Conservation (phyloP, 2,888 invertebrate genomes). For the Xanthorhoe designata region DNA sequence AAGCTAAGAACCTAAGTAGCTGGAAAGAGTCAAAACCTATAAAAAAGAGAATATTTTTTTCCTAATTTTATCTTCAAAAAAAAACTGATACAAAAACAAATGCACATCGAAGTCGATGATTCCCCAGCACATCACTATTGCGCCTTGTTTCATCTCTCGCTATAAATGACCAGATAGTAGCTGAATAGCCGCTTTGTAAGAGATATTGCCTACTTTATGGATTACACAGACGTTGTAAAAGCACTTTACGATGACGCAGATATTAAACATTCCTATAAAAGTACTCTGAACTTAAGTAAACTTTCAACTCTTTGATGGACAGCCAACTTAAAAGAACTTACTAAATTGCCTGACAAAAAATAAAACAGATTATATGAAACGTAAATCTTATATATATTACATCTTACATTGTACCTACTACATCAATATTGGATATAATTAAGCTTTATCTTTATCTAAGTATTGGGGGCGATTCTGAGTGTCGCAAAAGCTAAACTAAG, state of each 20-base stretch:
- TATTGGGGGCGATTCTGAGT: no score
- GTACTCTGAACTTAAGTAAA: neutral
- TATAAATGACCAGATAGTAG: slow-evolving; percentile 81
- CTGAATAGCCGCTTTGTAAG: slow-evolving; percentile 80
- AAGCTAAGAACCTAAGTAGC: no score
- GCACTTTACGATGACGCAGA: slow-evolving; percentile 62
- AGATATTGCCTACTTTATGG: slow-evolving; percentile 79
- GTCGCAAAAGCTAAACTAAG: no score
- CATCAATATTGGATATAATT: no score
- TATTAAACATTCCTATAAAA: slow-evolving; percentile 34
- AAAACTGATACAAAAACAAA: slow-evolving; percentile 52
- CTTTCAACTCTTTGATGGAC: neutral
- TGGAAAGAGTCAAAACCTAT: no score
- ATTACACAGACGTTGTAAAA: slow-evolving; percentile 72
- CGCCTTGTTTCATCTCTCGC: slow-evolving; percentile 80
- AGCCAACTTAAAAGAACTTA: neutral
- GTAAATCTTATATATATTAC: no score
- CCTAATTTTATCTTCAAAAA: no score
- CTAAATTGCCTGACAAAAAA: neutral
- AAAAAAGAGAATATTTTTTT: no score
- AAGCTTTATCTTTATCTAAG: no score
- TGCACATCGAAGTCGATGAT: slow-evolving; percentile 43
- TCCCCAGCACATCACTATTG: slow-evolving; percentile 56
- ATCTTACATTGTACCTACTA: no score
- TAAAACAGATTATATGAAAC: no score